Evolutionary conservation across 2,888 invertebrate genomes (phyloP), one percentile per base, ranked within the genome.

Genomic region (Ophonus ardosiacus): DNA sequence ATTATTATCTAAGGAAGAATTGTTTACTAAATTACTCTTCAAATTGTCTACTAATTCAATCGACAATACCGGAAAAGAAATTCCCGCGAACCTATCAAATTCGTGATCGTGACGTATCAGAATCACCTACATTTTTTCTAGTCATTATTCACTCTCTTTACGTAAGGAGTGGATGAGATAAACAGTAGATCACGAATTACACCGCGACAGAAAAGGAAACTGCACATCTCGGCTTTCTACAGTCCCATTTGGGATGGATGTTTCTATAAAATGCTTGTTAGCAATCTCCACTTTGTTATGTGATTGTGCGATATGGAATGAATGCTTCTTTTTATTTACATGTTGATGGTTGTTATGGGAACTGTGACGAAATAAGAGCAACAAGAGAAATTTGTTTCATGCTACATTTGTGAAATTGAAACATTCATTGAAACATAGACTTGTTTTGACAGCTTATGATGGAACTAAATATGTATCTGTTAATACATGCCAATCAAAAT

Each of bases 111-210:
- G 43, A 38, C 71, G 40, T 74, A 43, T 18, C 40, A 43, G 18
- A 74, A 74, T 74, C 40, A 43, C 21, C 17, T 43, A 51, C 40
- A 74, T 74, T 74, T 43, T 40, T 74, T 43, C 43, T 6, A 74
- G 7, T 18, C 71, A 74, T 74, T 68, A 74, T 43, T 74, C 43
- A 74, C 43, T 74, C 38, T 38, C 18, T 74, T 74, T 74, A 74
- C 71, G 51, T 74, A 74, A 74, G 40, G 10, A 63, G n/a, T 40
- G 15, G 40, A 43, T 43, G 71, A 74, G 71, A 74, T 74, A 74
- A 74, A 74, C 71, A 18, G 71, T 74, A 74, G 71, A 74, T 74
- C 71, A 74, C 71, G 43, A 74, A 68, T 38, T 68, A 68, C 68
- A 31, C 10, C 38, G 8, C n/a, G 38, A 10, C 40, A 13, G 18